Evolutionary conservation across 2,888 invertebrate species (phyloP).

Genomic region (Epistrophe grossulariae): DNA sequence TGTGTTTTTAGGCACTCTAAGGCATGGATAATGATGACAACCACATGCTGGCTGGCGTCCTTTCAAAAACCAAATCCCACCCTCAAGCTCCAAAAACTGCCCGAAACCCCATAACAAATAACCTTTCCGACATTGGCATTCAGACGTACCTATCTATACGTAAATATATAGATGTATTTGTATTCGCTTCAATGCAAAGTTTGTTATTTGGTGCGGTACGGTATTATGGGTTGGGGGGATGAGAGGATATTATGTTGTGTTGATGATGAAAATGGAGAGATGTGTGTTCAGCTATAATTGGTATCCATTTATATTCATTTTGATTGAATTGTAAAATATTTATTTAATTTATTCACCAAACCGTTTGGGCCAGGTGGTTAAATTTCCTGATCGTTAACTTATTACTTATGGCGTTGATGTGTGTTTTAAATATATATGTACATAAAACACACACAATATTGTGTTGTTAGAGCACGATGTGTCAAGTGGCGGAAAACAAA

Average conservation of each 20-base stretch:
- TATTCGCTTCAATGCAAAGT: constrained; percentile 12
- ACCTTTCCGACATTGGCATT: constrained; percentile 12
- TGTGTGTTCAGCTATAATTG: constrained; percentile 62
- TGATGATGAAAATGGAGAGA: constrained; percentile 6
- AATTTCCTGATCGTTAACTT: constrained; percentile 70
- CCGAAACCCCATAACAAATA: constrained; percentile 2
- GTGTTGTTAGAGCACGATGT: constrained; percentile 2
- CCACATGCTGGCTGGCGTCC: constrained; percentile 36
- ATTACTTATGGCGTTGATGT: constrained; percentile 51
- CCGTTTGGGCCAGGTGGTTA: constrained; percentile 55
- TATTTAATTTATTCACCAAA: constrained; percentile 72
- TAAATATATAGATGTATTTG: too few relatives aligned
- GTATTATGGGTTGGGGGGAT: neutral
- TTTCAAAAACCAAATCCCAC: constrained; percentile 29
- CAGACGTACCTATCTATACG: neutral
- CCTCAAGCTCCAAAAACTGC: neutral
- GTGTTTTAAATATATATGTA: constrained; percentile 21
- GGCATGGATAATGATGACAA: constrained; percentile 56
- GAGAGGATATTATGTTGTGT: neutral
- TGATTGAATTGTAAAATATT: constrained; percentile 72
- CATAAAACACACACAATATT: constrained; percentile 20
- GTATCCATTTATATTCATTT: constrained; percentile 69
- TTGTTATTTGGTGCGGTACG: constrained; percentile 21
- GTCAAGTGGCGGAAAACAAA: constrained; percentile 7
- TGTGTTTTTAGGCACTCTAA: constrained; percentile 48